Base-by-base conservation (phyloP, 2,797 vertebrate genomes). In the Crenichthys baileyi region DNA sequence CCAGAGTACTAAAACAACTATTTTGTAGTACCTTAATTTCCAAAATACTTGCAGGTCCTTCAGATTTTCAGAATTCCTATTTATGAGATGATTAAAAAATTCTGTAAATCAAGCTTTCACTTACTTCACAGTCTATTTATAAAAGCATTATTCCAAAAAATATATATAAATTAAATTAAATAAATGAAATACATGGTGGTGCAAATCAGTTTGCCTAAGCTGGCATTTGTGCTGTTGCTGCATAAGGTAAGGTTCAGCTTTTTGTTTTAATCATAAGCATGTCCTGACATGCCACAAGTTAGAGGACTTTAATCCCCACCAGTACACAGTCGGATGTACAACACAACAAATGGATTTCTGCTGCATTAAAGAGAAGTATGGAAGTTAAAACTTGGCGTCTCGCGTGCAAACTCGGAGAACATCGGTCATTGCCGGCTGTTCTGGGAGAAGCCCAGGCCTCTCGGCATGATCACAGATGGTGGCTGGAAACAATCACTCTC, bases 391-490 rank as follows among this genome's bases (percentile, higher is more conserved):
- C 26, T 83, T 70, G 46, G 82, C 70, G 76, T 85, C 78, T 89
- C 87, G 85, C 78, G 46, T 92, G 88, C 53, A 22, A 88, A 78
- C 83, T 58, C 71, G 79, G 53, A 84, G 82, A 68, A 12, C 82
- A 89, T 88, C 86, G 84, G 83, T 87, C 75, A 87, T 72, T 67
- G 77, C 80, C 56, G 67, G 70, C 85, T 92, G 90, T 88, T 89
- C 85, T 77, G 89, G 89, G 89, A 92, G 90, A 78, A 78, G 82
- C 78, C 79, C 70, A 20, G 82, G 81, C 82, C 89, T 81, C 84
- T 87, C 78, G 83, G 89, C 75, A 7, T 78, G 77, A 91, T 88
- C 90, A 88, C 92, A 95, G 93, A 93, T 92, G 92, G 92, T 89
- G 83, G 84, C 82, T 46, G 70, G 79, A 74, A 88, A 92, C 92